Conservation (phyloP, 2,113 vertebrate species). For the Nothoprocta perdicaria region DNA sequence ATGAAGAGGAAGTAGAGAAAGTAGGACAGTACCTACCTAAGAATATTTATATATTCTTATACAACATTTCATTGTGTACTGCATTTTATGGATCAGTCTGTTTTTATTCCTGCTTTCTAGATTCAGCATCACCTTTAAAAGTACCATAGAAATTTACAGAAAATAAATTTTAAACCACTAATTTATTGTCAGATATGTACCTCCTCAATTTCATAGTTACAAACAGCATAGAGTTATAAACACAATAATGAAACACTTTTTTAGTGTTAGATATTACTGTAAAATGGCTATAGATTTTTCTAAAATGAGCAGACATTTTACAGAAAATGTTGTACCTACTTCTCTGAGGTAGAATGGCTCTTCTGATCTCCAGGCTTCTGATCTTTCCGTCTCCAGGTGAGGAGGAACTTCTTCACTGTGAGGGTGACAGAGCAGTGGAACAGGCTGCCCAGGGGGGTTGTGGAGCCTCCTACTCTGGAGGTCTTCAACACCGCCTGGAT, state of each 20-base stretch:
- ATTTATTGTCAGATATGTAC: no score
- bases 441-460: no score
- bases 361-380: neutral
- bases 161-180: neutral
- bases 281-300: neutral
- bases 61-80: neutral
- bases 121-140: neutral
- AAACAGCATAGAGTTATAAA: no score
- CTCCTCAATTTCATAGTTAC: no score
- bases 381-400: no score
- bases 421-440: no score
- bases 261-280: neutral
- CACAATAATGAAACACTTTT: neutral
- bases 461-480: no score
- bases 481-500: no score
- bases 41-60: neutral
- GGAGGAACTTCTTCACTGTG: no score
- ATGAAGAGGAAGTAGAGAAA: neutral
- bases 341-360: neutral
- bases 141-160: neutral
- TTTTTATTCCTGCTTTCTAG: neutral
- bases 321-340: neutral
- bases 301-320: no score
- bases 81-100: neutral
- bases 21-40: neutral